These are phyloP conservation scores for Puma concolor DNA, from an alignment of 2,113 vertebrate genomes.

Conservation along the genomic window DNA sequence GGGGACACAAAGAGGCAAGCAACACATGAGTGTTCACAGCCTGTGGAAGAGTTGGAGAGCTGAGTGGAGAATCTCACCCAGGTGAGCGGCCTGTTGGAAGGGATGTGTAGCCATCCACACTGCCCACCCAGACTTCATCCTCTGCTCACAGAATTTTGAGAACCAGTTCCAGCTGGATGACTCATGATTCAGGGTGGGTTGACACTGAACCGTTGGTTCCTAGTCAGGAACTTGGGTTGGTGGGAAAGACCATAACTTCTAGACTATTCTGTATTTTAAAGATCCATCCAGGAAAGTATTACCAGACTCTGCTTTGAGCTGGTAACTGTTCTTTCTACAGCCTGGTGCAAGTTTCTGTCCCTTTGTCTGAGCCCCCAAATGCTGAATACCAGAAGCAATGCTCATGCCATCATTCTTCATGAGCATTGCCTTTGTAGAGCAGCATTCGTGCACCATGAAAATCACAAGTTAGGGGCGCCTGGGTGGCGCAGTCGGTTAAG, in stretches of 20 bases:
- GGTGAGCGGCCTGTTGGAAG: accelerated
- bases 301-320: neutral
- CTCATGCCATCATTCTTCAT: neutral
- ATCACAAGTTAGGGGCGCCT: neutral
- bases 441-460: neutral
- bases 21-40: accelerated
- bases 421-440: neutral
- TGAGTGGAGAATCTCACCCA: neutral
- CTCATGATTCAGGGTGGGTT: neutral
- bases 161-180: neutral
- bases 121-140: neutral
- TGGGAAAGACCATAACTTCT: neutral
- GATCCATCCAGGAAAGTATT: neutral
- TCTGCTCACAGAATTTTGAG: neutral
- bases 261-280: neutral
- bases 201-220: neutral
- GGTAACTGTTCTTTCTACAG: neutral
- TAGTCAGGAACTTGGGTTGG: neutral
- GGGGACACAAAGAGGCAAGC: neutral
- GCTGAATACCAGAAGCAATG: neutral
- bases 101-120: neutral
- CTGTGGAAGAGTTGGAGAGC: accelerated
- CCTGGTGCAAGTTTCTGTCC: neutral
- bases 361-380: neutral
- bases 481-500: too few relatives aligned